Conservation (phyloP, 2,888 invertebrate species). For the Chloroclysta siterata region DNA sequence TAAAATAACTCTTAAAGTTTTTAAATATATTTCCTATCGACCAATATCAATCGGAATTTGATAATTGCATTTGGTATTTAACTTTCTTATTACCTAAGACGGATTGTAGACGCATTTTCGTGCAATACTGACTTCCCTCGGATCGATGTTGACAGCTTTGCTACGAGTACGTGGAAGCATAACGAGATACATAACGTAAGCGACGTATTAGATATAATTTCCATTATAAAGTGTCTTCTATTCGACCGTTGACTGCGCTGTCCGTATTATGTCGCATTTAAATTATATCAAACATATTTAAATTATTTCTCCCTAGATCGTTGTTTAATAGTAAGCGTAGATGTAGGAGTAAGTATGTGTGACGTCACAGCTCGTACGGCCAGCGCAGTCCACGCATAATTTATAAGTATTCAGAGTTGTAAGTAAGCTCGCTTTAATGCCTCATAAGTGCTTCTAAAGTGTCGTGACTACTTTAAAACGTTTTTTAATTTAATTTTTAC, state of each 20-base stretch:
- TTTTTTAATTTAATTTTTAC: slow-evolving; percentile 69
- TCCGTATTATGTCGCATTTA: slow-evolving; percentile 62
- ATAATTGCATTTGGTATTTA: slow-evolving; percentile 66
- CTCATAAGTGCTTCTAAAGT: slow-evolving; percentile 79
- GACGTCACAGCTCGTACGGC: slow-evolving; percentile 38
- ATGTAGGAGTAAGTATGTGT: slow-evolving; percentile 28
- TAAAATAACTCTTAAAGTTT: slow-evolving; percentile 59
- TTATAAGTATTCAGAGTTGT: slow-evolving; percentile 60
- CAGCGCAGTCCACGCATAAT: slow-evolving; percentile 52
- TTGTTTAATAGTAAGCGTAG: slow-evolving; percentile 58
- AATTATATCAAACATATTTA: slow-evolving; percentile 65
- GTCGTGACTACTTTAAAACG: slow-evolving; percentile 65
- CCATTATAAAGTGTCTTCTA: slow-evolving; percentile 74
- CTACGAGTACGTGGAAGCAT: slow-evolving; percentile 49
- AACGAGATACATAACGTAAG: slow-evolving; percentile 59
- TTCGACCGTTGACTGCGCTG: slow-evolving; percentile 57
- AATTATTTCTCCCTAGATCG: slow-evolving; percentile 69
- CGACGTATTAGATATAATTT: slow-evolving; percentile 78
- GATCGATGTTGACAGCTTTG: slow-evolving; percentile 63
- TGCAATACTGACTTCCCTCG: slow-evolving; percentile 61
- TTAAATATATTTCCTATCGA: slow-evolving; percentile 64
- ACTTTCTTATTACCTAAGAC: slow-evolving; percentile 51
- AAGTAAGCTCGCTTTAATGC: slow-evolving; percentile 75
- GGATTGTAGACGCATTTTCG: slow-evolving; percentile 73
- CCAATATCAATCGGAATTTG: slow-evolving; percentile 74